Percentiles rank a stretch among this genome's conserved stretches.
Evolutionary conservation across 30 jellyfish, hydroid and myxozoan genomes (phyloP).

Genomic region (Haliclystus octoradiatus): DNA sequence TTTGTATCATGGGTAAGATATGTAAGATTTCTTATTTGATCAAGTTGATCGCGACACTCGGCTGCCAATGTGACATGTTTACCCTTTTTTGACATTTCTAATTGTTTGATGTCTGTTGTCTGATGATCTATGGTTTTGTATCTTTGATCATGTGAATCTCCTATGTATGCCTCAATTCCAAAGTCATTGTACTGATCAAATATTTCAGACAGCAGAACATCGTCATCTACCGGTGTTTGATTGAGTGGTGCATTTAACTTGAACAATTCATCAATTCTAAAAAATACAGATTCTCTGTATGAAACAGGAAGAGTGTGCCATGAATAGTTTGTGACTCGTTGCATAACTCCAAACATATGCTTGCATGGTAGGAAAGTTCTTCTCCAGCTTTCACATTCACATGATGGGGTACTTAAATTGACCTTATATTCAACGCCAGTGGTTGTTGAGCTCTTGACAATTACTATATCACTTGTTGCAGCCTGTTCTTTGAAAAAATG

Average conservation of each 20-base stretch:
- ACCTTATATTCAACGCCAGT: neutral
- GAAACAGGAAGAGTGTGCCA: conserved; percentile 13
- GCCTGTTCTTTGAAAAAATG: neutral
- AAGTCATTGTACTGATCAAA: neutral
- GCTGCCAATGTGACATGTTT: conserved; percentile 13
- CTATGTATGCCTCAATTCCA: too few relatives aligned
- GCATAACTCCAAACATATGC: conserved; percentile 21
- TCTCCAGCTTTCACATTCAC: conserved; percentile 28
- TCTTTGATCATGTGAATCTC: neutral
- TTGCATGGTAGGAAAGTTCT: conserved; percentile 24
- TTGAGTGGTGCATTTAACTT: neutral
- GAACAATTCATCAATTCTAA: conserved; percentile 17
- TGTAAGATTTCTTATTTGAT: conserved; percentile 22
- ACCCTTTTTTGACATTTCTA: too few relatives aligned
- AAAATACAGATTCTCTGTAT: conserved; percentile 22
- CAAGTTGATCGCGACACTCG: conserved; percentile 16
- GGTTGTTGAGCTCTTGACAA: neutral
- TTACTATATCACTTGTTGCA: neutral
- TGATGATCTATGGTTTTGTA: neutral
- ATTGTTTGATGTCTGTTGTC: neutral
- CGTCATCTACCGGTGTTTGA: neutral
- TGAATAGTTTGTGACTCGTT: conserved; percentile 3
- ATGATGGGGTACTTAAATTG: conserved; percentile 14
- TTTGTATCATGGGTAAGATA: conserved; percentile 6
- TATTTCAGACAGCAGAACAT: neutral